Conservation (phyloP, 2,113 vertebrate species). For the Leptosomus discolor region DNA sequence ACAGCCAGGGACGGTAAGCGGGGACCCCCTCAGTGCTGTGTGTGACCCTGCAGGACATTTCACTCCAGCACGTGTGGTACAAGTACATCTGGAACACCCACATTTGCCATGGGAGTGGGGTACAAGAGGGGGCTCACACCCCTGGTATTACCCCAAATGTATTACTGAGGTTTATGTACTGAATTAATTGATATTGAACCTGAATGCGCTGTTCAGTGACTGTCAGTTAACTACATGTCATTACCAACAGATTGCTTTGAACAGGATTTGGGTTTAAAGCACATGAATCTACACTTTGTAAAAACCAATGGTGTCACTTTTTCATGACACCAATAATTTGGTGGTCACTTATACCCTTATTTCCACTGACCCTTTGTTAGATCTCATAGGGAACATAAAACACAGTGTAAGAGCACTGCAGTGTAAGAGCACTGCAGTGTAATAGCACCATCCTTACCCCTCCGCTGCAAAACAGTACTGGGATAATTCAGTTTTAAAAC, state of each 20-base stretch:
- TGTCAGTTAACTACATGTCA: not conserved
- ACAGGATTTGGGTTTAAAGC: not conserved
- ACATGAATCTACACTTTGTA: not conserved
- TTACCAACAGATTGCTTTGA: not conserved
- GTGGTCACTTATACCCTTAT: not conserved
- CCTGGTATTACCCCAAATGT: no score
- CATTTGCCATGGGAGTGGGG: not conserved
- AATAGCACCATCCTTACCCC: not conserved
- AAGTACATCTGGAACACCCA: not conserved
- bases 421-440: not conserved
- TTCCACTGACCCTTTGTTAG: not conserved
- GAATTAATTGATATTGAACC: not conserved
- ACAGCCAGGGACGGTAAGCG: not conserved
- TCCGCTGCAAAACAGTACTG: not conserved
- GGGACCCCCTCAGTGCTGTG: rapidly evolving
- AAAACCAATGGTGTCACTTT: not conserved
- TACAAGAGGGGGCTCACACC: not conserved
- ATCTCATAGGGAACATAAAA: not conserved
- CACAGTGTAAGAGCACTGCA: not conserved
- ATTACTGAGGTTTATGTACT: not conserved
- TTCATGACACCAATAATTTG: not conserved
- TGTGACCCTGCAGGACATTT: not conserved
- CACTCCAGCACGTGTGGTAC: not conserved
- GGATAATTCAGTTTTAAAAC: not conserved
- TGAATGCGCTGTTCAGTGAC: not conserved